Evolutionary conservation across 2,797 vertebrate genomes (phyloP).

Genomic region (Crypturellus tataupa): DNA sequence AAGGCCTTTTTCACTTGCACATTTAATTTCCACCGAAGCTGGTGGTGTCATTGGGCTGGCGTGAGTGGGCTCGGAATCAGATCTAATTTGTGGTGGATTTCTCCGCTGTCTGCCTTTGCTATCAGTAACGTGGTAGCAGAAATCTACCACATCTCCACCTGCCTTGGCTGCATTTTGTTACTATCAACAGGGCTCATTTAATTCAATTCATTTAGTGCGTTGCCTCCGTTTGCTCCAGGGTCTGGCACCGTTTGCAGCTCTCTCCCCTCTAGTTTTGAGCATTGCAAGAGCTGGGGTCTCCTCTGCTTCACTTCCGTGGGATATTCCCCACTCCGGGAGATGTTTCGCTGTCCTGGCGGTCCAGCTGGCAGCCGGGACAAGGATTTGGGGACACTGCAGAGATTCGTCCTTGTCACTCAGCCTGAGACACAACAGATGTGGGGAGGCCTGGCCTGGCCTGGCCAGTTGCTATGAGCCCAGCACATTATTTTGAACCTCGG

Average conservation of each 20-base stretch:
- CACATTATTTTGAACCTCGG: background rate
- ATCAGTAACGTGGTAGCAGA: background rate
- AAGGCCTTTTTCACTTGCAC: background rate
- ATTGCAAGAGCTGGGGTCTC: background rate
- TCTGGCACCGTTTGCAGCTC: background rate
- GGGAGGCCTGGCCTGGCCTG: background rate
- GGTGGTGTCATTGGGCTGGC: background rate
- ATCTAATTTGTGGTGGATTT: background rate
- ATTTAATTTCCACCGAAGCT: background rate
- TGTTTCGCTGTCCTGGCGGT: background rate
- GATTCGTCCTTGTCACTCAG: background rate
- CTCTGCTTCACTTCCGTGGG: background rate
- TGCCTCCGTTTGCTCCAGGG: background rate
- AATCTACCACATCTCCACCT: background rate
- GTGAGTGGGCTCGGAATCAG: background rate
- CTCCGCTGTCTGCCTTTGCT: background rate
- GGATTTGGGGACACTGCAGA: background rate
- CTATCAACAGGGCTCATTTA: background rate
- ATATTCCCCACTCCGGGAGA: background rate
- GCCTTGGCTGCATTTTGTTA: background rate
- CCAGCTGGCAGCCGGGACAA: background rate
- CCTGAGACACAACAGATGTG: background rate
- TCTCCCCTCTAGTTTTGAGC: background rate
- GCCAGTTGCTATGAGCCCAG: background rate
- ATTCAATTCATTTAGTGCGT: background rate